phyloP scores from a whole-genome alignment of 2,113 vertebrate species.

The Ageneiosus marmoratus region DNA sequence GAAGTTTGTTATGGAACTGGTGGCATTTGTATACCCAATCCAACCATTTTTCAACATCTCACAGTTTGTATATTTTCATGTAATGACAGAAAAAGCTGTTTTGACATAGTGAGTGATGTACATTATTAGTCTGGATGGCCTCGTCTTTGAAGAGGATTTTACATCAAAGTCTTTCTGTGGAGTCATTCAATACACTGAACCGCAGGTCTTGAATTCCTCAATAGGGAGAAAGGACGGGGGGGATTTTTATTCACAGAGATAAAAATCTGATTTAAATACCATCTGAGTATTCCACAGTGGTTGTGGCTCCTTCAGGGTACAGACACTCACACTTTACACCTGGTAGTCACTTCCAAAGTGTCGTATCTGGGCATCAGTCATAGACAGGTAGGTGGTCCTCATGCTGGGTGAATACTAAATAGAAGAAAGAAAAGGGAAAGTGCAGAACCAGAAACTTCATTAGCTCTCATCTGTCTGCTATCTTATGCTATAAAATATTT shows the following conservation, averaged over 20 bases:
- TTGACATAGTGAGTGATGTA: slow-evolving; percentile 15
- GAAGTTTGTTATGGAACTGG: slow-evolving; percentile 15
- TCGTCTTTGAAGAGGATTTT: neutral
- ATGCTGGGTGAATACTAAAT: slow-evolving; percentile 93
- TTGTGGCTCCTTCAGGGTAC: slow-evolving; percentile 40
- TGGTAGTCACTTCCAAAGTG: slow-evolving; percentile 80
- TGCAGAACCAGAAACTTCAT: neutral
- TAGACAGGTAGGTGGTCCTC: slow-evolving; percentile 90
- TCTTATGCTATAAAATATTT: neutral
- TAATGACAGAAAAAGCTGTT: slow-evolving; percentile 5
- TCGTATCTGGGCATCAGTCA: slow-evolving; percentile 83
- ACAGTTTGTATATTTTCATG: neutral
- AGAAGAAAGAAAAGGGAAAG: slow-evolving; percentile 45
- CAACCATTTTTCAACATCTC: neutral
- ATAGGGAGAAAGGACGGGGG: neutral
- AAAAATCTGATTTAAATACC: slow-evolving; percentile 38
- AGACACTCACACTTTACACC: slow-evolving; percentile 67
- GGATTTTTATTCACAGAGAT: neutral
- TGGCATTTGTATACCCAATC: slow-evolving; percentile 4
- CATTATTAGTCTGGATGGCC: neutral
- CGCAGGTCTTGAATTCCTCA: slow-evolving; percentile 13
- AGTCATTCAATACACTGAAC: neutral
- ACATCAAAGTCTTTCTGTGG: neutral
- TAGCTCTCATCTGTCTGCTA: neutral
- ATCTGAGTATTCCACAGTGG: slow-evolving; percentile 30